Evolutionary conservation across 2,113 vertebrate species (phyloP).

Genomic region (Saccopteryx leptura): DNA sequence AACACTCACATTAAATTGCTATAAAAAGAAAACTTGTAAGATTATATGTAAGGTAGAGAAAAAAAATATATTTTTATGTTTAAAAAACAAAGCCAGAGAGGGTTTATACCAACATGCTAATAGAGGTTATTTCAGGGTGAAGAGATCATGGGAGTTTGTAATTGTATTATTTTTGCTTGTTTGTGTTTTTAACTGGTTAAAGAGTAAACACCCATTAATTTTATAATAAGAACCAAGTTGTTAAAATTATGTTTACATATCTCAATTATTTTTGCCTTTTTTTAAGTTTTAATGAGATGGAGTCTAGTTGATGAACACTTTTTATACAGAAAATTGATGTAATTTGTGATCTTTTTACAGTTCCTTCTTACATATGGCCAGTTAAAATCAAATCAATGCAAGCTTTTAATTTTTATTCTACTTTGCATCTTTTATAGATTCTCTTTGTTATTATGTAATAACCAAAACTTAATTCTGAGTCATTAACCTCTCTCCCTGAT

Average conservation of each 20-base stretch:
- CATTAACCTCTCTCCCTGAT: neutral
- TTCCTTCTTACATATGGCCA: neutral
- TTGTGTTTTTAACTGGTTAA: neutral
- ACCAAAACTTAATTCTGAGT: neutral
- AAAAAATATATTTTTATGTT: neutral
- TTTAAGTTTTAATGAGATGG: neutral
- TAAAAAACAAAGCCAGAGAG: neutral
- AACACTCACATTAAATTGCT: neutral
- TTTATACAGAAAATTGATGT: neutral
- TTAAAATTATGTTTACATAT: conserved; percentile 26
- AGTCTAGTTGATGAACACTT: neutral
- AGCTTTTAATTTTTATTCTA: neutral
- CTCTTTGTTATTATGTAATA: neutral
- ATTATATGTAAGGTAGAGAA: neutral
- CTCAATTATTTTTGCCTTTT: neutral
- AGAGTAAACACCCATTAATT: conserved; percentile 11
- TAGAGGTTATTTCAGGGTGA: neutral
- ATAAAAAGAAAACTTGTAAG: conserved; percentile 7
- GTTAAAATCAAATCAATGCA: neutral
- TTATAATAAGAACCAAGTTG: conserved; percentile 28
- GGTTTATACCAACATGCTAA: neutral
- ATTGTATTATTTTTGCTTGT: neutral
- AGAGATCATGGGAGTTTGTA: neutral
- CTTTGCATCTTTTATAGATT: neutral
- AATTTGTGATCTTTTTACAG: neutral